Conservation (phyloP, 2,797 vertebrate genomes). For the Threskiornis aethiopicus region DNA sequence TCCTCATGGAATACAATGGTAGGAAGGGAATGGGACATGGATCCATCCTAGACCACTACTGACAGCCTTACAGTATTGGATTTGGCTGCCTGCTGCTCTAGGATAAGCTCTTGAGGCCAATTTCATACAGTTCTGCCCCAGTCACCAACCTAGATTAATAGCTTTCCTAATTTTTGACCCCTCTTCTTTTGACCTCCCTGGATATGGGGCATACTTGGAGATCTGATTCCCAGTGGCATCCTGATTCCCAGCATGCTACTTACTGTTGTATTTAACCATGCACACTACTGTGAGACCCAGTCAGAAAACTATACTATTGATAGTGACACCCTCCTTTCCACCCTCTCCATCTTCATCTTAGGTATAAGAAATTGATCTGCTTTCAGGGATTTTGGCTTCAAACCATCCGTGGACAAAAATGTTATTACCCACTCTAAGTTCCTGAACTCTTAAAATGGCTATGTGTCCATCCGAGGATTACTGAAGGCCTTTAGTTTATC, state of each 20-base stretch:
- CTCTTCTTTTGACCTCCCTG: background rate
- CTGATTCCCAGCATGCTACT: background rate
- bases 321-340: background rate
- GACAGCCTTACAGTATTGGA: background rate
- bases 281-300: background rate
- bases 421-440: background rate
- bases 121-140: background rate
- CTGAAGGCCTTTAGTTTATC: background rate
- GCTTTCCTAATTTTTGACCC: background rate
- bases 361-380: background rate
- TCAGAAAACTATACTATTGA: background rate
- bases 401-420: rapidly evolving
- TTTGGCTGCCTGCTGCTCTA: background rate
- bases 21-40: background rate
- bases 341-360: background rate
- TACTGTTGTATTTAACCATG: background rate
- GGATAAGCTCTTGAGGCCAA: background rate
- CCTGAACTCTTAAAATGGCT: background rate
- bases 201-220: rapidly evolving
- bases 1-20: background rate
- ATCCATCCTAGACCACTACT: background rate
- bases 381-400: background rate
- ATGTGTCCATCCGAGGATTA: background rate
- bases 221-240: background rate
- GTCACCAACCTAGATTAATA: background rate